Evolutionary conservation across 2,797 vertebrate genomes (phyloP).

Genomic region (Chelonia mydas): DNA sequence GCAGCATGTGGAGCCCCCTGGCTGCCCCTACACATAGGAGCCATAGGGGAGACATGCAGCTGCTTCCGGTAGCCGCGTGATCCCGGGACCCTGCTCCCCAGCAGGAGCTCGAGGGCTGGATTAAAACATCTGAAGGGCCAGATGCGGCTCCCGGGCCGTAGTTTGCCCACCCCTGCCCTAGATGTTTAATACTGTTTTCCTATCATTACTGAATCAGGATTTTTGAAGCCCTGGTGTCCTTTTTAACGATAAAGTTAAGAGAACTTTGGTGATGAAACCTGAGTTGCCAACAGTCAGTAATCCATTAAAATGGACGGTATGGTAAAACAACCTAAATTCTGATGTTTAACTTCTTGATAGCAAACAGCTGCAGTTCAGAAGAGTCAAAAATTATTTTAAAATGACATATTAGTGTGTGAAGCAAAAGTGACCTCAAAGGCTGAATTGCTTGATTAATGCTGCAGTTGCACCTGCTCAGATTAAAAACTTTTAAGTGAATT

Average conservation of each 20-base stretch:
- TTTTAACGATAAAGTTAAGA: conserved; percentile 27
- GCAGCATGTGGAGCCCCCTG: too few relatives aligned
- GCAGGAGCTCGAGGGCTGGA: too few relatives aligned
- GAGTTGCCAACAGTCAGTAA: not conserved
- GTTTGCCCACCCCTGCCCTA: not conserved
- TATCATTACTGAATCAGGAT: conserved; percentile 6
- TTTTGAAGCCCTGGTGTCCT: conserved; percentile 34
- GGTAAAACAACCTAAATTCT: not conserved
- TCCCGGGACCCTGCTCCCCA: too few relatives aligned
- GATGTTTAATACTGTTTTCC: not conserved
- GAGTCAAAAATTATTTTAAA: not conserved
- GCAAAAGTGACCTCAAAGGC: not conserved
- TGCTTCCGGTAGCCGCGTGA: too few relatives aligned
- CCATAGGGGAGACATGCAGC: too few relatives aligned
- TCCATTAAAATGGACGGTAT: not conserved
- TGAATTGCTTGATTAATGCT: not conserved
- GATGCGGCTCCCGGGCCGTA: too few relatives aligned
- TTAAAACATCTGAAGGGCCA: too few relatives aligned
- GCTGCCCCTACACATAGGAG: too few relatives aligned
- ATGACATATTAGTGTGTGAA: not conserved
- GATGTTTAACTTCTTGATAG: conserved; percentile 22
- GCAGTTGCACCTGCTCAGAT: not conserved
- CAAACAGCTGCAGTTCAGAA: conserved; percentile 5
- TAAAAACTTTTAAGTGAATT: conserved; percentile 36
- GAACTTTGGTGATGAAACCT: not conserved